Evolutionary conservation across 1,140 invertebrate genomes (phyloP).

Genomic region (Trinorchestia longiramus): DNA sequence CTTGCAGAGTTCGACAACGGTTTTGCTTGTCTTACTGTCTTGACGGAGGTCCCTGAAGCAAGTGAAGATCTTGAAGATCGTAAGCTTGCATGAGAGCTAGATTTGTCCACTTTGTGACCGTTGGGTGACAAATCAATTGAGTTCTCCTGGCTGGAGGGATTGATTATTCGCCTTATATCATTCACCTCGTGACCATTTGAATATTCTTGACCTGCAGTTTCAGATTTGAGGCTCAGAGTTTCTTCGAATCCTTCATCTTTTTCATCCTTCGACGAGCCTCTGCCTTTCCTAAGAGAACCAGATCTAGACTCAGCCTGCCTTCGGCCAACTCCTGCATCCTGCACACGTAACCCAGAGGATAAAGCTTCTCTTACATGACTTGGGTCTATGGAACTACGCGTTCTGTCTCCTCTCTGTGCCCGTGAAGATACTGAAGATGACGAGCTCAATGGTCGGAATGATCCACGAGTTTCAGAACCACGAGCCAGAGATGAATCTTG

Average conservation of each 20-base stretch:
- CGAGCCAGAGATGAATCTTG: conserved; percentile 60
- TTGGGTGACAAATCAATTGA: not conserved
- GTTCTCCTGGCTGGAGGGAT: conserved; percentile 59
- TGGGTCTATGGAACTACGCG: conserved; percentile 73
- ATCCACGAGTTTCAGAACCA: conserved; percentile 62
- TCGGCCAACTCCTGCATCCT: conserved; percentile 55
- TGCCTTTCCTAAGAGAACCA: conserved; percentile 67
- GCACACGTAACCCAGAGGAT: conserved; percentile 57
- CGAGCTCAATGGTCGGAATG: conserved; percentile 58
- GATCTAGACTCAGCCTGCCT: conserved; percentile 64
- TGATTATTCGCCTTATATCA: conserved; percentile 60
- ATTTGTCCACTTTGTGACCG: conserved; percentile 65
- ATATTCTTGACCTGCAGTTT: conserved; percentile 81
- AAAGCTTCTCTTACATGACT: conserved; percentile 69
- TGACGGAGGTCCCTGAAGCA: conserved; percentile 82
- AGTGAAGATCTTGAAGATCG: conserved; percentile 84
- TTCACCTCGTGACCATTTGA: conserved; percentile 52
- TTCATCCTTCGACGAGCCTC: conserved; percentile 74
- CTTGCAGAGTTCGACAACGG: conserved; percentile 66
- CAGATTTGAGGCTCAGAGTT: conserved; percentile 86
- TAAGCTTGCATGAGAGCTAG: conserved; percentile 80
- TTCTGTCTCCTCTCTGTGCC: conserved; percentile 70
- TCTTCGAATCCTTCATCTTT: conserved; percentile 93
- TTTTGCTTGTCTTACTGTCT: conserved; percentile 80
- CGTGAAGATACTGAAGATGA: conserved; percentile 56